Conservation (phyloP, 2,888 invertebrate genomes). For the Dioctria rufipes region DNA sequence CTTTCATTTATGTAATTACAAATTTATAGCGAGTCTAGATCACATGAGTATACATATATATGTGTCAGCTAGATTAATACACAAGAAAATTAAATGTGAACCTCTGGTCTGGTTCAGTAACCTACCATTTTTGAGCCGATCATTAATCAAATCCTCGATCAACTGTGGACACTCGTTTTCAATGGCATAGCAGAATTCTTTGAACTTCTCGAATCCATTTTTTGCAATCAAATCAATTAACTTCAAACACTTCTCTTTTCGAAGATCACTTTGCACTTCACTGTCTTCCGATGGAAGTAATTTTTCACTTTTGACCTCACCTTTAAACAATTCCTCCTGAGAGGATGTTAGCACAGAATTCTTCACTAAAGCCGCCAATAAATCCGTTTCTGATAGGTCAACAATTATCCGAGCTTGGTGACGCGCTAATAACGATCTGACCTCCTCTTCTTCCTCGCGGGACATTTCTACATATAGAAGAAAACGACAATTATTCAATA, state of each 20-base stretch:
- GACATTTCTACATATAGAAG: constrained; percentile 63
- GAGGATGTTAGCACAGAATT: constrained; percentile 77
- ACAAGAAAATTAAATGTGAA: not conserved
- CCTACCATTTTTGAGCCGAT: constrained; percentile 73
- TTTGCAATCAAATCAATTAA: constrained; percentile 77
- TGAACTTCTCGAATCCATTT: constrained; percentile 76
- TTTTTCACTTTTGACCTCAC: constrained; percentile 56
- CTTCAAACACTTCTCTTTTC: constrained; percentile 73
- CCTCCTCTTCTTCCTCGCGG: constrained; percentile 71
- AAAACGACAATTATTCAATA: not conserved
- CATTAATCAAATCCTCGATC: constrained; percentile 76
- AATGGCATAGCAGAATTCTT: constrained; percentile 76
- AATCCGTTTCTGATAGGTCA: constrained; percentile 77
- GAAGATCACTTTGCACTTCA: constrained; percentile 26
- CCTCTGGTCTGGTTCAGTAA: constrained; percentile 52
- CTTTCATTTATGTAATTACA: not conserved
- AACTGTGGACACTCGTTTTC: constrained; percentile 77
- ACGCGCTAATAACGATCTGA: constrained; percentile 76
- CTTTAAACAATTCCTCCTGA: constrained; percentile 73
- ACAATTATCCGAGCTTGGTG: constrained; percentile 77
- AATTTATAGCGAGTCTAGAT: not conserved
- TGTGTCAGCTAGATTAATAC: constrained; percentile 3
- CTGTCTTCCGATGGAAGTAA: not conserved
- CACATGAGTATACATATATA: not conserved
- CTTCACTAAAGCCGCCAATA: constrained; percentile 77